Conservation (phyloP, 2,888 invertebrate genomes). For the Boloria euphrosyne region DNA sequence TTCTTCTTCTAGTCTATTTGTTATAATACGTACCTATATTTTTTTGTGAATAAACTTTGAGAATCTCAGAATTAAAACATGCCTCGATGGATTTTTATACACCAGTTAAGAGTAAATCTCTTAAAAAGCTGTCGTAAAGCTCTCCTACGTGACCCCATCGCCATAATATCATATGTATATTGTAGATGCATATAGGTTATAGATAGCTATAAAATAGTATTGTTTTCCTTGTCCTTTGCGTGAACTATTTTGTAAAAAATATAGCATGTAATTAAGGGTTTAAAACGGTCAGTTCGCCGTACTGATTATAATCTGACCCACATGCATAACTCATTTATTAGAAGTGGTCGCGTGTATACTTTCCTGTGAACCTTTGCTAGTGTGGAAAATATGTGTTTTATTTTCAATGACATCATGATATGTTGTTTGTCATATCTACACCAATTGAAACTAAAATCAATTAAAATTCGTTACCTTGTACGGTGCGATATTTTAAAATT, state of each 20-base stretch:
- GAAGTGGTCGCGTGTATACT: slow-evolving; percentile 25
- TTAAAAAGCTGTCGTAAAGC: too few species aligned
- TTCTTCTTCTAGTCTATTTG: too few species aligned
- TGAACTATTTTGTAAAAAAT: slow-evolving; percentile 1
- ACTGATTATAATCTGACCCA: slow-evolving; percentile 34
- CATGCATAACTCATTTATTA: slow-evolving; percentile 22
- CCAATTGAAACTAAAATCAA: neutral
- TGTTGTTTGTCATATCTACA: neutral
- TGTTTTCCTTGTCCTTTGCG: neutral
- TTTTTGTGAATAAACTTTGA: too few species aligned
- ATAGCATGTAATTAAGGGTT: slow-evolving; percentile 2
- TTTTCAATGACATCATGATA: neutral
- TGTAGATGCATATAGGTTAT: too few species aligned
- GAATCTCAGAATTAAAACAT: too few species aligned
- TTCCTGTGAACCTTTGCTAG: slow-evolving; percentile 2
- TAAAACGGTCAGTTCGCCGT: slow-evolving; percentile 25
- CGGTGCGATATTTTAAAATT: too few species aligned
- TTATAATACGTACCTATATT: too few species aligned
- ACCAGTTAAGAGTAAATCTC: too few species aligned
- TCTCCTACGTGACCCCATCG: too few species aligned
- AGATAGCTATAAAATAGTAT: neutral
- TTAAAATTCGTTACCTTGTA: neutral
- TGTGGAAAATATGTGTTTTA: neutral
- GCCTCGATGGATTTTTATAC: too few species aligned
- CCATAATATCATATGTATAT: too few species aligned